Evolutionary conservation across 2,797 vertebrate species (phyloP).

Genomic region (Neosalanx taihuensis): DNA sequence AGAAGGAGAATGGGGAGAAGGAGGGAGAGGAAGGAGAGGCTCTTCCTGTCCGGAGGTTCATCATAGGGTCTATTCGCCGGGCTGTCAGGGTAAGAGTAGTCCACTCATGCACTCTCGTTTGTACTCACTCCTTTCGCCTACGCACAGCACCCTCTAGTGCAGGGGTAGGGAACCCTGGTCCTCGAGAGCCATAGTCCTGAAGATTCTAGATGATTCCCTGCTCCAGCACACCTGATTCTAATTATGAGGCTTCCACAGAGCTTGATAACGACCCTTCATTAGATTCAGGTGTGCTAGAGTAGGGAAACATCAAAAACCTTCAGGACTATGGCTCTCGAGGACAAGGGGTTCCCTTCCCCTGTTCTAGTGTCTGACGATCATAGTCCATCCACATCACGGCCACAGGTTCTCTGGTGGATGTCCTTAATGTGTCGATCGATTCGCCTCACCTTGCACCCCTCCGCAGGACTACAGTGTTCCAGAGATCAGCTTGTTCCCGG

Average conservation of each 20-base stretch:
- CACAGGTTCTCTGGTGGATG: not conserved
- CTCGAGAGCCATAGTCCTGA: no score
- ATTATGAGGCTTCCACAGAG: no score
- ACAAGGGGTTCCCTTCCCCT: no score
- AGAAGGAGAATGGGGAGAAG: not conserved
- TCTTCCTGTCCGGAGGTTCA: slow-evolving; percentile 58
- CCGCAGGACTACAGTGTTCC: slow-evolving; percentile 85
- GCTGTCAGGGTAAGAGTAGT: slow-evolving; percentile 79
- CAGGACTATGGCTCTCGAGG: no score
- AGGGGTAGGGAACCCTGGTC: no score
- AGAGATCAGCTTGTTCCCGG: slow-evolving; percentile 83
- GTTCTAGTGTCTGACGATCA: not conserved
- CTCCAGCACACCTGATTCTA: no score
- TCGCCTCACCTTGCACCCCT: not conserved
- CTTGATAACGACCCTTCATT: no score
- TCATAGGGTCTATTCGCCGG: slow-evolving; percentile 82
- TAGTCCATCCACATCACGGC: not conserved
- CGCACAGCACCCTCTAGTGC: no score
- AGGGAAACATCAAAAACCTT: no score
- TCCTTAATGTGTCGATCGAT: not conserved
- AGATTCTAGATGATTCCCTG: no score
- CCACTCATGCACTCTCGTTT: not conserved
- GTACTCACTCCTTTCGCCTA: not conserved
- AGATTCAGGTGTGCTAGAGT: no score
- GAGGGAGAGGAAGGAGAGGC: slow-evolving; percentile 28